These are phyloP conservation scores for Hymenopus coronatus DNA, from an alignment of 2,888 invertebrate genomes.

Conservation along the genomic window DNA sequence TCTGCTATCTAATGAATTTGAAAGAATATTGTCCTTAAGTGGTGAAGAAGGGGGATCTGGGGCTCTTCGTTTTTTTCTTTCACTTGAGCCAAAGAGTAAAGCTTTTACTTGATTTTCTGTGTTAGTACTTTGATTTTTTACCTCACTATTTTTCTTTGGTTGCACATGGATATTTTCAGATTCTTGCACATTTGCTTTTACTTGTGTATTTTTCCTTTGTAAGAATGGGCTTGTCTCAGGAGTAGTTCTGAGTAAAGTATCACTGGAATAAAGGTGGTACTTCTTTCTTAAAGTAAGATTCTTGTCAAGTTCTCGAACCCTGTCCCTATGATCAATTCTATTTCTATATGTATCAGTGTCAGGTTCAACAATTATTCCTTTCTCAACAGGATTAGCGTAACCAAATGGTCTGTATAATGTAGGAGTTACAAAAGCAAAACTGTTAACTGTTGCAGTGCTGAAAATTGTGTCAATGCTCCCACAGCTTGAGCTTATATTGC, in stretches of 20 bases:
- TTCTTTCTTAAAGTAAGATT: slow-evolving; percentile 63
- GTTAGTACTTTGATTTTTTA: slow-evolving; percentile 39
- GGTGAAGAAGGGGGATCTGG: slow-evolving; percentile 36
- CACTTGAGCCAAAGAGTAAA: slow-evolving; percentile 23
- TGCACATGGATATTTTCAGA: neutral
- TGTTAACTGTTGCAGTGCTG: slow-evolving; percentile 69
- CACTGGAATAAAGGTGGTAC: slow-evolving; percentile 56
- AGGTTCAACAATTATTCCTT: slow-evolving; percentile 53
- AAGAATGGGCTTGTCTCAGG: slow-evolving; percentile 25
- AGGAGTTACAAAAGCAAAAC: slow-evolving; percentile 67
- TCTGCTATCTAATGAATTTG: slow-evolving; percentile 33
- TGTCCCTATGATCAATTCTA: slow-evolving; percentile 59
- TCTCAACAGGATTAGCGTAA: slow-evolving; percentile 45
- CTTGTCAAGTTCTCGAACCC: slow-evolving; percentile 57
- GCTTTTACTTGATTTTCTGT: neutral
- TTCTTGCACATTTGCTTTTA: neutral
- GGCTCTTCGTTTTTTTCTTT: slow-evolving; percentile 38
- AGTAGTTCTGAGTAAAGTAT: slow-evolving; percentile 29
- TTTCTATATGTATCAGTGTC: slow-evolving; percentile 64
- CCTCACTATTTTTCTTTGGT: slow-evolving; percentile 3
- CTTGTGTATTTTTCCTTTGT: slow-evolving; percentile 7
- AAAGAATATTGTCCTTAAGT: slow-evolving; percentile 37
- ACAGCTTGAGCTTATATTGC: slow-evolving; percentile 50
- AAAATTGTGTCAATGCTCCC: slow-evolving; percentile 66
- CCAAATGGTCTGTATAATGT: slow-evolving; percentile 50